Conservation (phyloP, 2,797 vertebrate species). For the Alcedo quadribrachys region DNA sequence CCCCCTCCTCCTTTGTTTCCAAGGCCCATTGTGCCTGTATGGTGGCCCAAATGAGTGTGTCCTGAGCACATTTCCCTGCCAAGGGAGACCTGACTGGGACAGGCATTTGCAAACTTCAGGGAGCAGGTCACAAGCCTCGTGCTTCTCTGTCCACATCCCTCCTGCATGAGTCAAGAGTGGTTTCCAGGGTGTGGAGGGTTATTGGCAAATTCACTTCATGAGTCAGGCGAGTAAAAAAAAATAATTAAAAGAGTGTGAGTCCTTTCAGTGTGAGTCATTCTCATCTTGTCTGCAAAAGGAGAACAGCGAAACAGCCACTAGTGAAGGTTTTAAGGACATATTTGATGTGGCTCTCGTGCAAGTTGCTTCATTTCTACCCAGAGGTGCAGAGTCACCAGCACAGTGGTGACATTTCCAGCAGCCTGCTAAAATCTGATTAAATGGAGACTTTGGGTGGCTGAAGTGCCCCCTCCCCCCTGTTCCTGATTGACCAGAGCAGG, state of each 20-base stretch:
- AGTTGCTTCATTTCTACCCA: not conserved
- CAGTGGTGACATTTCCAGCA: not conserved
- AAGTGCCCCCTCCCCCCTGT: not conserved
- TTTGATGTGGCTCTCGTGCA: not conserved
- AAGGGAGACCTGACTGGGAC: not conserved
- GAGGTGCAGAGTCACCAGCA: not conserved
- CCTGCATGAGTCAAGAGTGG: not conserved
- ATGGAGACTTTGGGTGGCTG: rapidly evolving
- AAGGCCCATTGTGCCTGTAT: not conserved
- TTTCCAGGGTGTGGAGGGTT: conserved; percentile 45
- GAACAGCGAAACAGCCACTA: not conserved
- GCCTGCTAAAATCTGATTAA: not conserved
- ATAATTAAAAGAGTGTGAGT: not conserved
- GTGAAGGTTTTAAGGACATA: not conserved
- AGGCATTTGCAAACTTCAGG: rapidly evolving
- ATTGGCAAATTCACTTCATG: not conserved
- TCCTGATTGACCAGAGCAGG: not conserved
- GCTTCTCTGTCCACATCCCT: not conserved
- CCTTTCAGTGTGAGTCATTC: conserved; percentile 12
- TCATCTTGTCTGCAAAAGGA: not conserved
- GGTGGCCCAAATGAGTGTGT: rapidly evolving
- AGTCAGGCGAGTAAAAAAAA: conserved; percentile 36
- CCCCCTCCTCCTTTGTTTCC: too few relatives aligned
- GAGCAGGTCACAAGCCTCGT: rapidly evolving
- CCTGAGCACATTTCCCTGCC: rapidly evolving